Evolutionary conservation across 2,888 invertebrate species (phyloP), one percentile per base, ranked within the genome.

Genomic region (Brachycybe producta): DNA sequence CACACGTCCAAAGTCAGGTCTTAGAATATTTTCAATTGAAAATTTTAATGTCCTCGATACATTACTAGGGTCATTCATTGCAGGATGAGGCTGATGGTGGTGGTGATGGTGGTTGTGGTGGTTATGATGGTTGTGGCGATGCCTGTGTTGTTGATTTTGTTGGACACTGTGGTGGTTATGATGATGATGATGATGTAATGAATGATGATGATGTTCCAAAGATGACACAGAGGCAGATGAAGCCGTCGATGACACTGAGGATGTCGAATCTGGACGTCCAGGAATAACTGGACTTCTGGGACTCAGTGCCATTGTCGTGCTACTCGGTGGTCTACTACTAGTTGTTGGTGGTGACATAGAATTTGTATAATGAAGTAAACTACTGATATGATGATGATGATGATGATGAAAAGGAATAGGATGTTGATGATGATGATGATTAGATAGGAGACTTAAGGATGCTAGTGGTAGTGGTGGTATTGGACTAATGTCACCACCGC

Each of bases 1-100:
- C 24, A 27, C 38, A 23, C 52, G 47, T 21, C 58, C 59, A 47
- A 59, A 59, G 46, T 59, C 57, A 13, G 59, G 58, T 42, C 56
- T 40, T 19, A 59, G 52, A 34, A 59, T 59, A 52, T 59, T 59
- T 30, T 59, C 58, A 52, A 59, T 59, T 46, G 56, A 56, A 51
- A 59, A 59, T 4, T 60, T 41, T 7, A 53, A 27, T 4, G 52
- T 52, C 41, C 52, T 50, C 5, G 11, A 15, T 5, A 15, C 17
- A 5, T 41, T 13, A 21, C 7, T 21, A 19, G 8, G 19, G 7
- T 8, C 38, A 15, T 36, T 36, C 7, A n/a, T 8, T 36, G n/a
- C 36, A n/a, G n/a, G n/a, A 13, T 30, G 30, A 13, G 8, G 30
- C 8, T 30, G 30, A 30, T 30, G 30, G 30, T 30, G 30, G 30